Conservation (phyloP, 2,888 invertebrate genomes). For the Heliconius sara region DNA sequence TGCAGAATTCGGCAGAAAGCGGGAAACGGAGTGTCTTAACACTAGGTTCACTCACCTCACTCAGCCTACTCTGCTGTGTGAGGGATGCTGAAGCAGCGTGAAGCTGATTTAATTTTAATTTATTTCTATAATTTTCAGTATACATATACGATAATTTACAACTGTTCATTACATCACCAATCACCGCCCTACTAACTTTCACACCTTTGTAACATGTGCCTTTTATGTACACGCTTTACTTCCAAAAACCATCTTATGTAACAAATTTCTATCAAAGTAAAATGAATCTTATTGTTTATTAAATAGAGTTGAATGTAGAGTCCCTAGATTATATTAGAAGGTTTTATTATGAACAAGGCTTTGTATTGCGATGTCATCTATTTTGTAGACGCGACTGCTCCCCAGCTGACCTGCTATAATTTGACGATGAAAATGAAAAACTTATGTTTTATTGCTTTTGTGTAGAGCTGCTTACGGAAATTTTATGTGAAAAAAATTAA, state of each 20-base stretch:
- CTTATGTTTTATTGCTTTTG: not conserved
- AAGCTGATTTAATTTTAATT: too few species aligned
- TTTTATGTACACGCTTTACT: constrained; percentile 57
- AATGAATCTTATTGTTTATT: not conserved
- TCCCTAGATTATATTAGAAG: not conserved
- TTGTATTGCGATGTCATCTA: constrained; percentile 45
- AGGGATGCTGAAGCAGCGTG: too few species aligned
- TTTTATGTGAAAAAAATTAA: not conserved
- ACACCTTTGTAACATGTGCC: constrained; percentile 73
- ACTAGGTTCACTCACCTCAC: too few species aligned
- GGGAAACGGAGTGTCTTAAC: too few species aligned
- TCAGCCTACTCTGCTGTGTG: too few species aligned
- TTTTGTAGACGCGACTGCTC: constrained; percentile 43
- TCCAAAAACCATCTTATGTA: constrained; percentile 1
- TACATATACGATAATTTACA: constrained; percentile 52
- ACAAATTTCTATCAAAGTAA: not conserved
- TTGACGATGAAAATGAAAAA: constrained; percentile 25
- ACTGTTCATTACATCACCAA: constrained; percentile 63
- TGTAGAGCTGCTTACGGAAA: not conserved
- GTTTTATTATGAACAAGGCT: constrained; percentile 12
- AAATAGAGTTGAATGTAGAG: not conserved
- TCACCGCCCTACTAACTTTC: constrained; percentile 53
- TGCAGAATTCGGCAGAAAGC: too few species aligned
- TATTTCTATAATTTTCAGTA: not conserved
- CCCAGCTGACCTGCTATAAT: constrained; percentile 43